Evolutionary conservation across 1,140 invertebrate genomes (phyloP).

Genomic region (Cotesia vestalis): DNA sequence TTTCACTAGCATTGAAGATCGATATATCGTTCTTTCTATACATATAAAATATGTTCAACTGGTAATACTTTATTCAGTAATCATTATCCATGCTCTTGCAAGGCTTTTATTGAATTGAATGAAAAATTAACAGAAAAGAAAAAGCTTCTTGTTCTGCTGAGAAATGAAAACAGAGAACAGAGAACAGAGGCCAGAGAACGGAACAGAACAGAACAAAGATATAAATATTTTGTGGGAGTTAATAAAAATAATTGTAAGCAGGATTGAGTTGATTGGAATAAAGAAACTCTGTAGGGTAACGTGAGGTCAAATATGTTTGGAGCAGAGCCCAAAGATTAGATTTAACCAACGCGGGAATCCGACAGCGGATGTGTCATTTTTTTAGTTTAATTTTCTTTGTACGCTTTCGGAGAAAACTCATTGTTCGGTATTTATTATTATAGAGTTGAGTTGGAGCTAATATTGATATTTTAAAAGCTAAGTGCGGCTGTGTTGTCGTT

Average conservation of each 20-base stretch:
- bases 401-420: neutral
- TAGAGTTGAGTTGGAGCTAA: neutral
- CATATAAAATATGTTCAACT: neutral
- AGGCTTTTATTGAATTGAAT: conserved; percentile 7
- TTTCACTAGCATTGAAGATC: neutral
- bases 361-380: conserved; percentile 3
- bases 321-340: conserved; percentile 5
- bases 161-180: no score
- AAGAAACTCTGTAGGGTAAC: no score
- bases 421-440: neutral
- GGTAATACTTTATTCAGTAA: neutral
- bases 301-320: neutral
- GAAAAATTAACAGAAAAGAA: neutral
- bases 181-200: no score
- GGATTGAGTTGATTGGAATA: no score
- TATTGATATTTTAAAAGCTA: neutral
- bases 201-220: no score
- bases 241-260: no score
- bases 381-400: neutral
- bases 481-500: no score
- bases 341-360: neutral
- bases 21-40: conserved; percentile 14
- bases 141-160: no score
- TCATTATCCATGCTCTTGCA: neutral
- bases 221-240: neutral